phyloP scores from a whole-genome alignment of 2,888 invertebrate genomes.

The Lysandra bellargus region DNA sequence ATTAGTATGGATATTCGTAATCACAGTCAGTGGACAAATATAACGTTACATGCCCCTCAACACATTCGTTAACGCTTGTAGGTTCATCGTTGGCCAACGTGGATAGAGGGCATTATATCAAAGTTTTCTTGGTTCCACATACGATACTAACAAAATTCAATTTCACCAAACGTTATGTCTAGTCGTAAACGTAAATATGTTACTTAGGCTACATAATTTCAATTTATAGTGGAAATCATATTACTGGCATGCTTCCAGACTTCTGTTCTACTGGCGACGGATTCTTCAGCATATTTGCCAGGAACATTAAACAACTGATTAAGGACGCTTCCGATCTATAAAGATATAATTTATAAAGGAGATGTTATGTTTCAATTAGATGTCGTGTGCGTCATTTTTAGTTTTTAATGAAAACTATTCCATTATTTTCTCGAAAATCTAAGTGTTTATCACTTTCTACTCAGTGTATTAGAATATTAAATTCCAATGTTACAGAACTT shows the following conservation, averaged over 20 bases:
- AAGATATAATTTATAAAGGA: background rate
- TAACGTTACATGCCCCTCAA: too few relatives aligned
- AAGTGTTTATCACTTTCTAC: background rate
- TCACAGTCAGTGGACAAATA: too few relatives aligned
- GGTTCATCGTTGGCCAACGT: background rate
- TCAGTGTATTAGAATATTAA: background rate
- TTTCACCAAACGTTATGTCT: constrained; percentile 30
- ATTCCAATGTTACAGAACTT: background rate
- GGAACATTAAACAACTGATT: constrained; percentile 24
- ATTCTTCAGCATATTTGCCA: constrained; percentile 14
- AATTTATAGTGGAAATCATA: constrained; percentile 31
- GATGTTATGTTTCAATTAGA: background rate
- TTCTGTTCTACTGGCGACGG: constrained; percentile 7
- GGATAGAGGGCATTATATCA: background rate
- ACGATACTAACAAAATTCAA: constrained; percentile 18
- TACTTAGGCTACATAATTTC: constrained; percentile 25
- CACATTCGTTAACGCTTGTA: background rate
- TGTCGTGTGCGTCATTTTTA: too few relatives aligned
- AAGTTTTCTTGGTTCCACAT: background rate
- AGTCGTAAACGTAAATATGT: constrained; percentile 22
- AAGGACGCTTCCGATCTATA: background rate
- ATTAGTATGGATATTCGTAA: too few relatives aligned
- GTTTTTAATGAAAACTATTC: too few relatives aligned
- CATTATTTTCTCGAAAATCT: too few relatives aligned
- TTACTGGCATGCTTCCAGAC: constrained; percentile 16